Percentiles rank a stretch among this genome's conserved stretches.
Evolutionary conservation across 2,888 invertebrate genomes (phyloP).

Genomic region (Cacoxenus indagator): DNA sequence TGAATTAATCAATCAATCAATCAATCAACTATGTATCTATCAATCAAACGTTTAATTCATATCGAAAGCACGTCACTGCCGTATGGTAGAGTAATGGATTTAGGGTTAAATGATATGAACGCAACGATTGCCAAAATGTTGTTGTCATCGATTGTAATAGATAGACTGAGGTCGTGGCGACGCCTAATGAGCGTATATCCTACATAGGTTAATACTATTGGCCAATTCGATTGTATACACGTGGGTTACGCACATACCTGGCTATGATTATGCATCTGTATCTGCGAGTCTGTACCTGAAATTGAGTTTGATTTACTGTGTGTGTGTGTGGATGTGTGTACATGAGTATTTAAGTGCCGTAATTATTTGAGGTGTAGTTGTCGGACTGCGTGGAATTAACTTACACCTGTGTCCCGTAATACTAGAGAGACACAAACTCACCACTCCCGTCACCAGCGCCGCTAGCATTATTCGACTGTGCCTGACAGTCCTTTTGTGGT

Average conservation of each 20-base stretch:
- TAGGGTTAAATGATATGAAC: conserved; percentile 52
- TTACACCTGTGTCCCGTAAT: conserved; percentile 69
- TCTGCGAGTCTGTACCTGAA: too few relatives aligned
- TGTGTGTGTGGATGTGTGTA: conserved; percentile 17
- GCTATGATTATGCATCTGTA: too few relatives aligned
- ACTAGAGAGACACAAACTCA: conserved; percentile 71
- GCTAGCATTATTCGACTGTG: not conserved
- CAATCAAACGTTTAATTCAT: not conserved
- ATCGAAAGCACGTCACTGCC: not conserved
- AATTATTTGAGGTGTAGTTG: conserved; percentile 33
- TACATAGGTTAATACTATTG: too few relatives aligned
- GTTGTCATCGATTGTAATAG: too few relatives aligned
- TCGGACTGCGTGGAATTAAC: conserved; percentile 1
- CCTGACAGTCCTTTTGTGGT: conserved; percentile 38
- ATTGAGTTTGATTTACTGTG: not conserved
- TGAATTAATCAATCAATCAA: not conserved
- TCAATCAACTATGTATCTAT: too few relatives aligned
- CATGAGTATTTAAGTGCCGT: too few relatives aligned
- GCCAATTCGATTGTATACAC: too few relatives aligned
- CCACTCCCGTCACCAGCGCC: conserved; percentile 51
- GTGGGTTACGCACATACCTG: too few relatives aligned
- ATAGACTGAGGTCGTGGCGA: too few relatives aligned
- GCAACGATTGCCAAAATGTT: conserved; percentile 50
- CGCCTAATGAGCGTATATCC: too few relatives aligned
- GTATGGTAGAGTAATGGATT: not conserved